Evolutionary conservation across 2,113 vertebrate species (phyloP), one percentile per base, ranked within the genome.

Genomic region (Otolemur garnettii): DNA sequence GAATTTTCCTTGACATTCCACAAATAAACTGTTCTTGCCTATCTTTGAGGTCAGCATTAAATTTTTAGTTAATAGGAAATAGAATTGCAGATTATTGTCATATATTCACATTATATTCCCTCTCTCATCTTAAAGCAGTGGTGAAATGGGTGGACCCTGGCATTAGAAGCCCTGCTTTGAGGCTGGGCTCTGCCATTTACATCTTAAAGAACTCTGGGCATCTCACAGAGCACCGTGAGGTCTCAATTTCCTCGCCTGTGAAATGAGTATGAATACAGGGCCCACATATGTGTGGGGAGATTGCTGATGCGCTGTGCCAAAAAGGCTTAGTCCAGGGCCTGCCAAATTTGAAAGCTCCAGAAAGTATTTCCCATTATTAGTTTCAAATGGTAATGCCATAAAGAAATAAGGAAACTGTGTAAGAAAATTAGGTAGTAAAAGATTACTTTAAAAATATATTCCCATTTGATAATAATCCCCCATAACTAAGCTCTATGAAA

Each of bases 11-110:
- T 77, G 15, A 62, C 24, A n/a, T 42, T 24, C 5, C 28, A 24
- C 8, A 38, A 28, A 69, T 68, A 75, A 45, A 82, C 11, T 35
- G 7, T 38, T 45, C 72, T n/a, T 72, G 33, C 24, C 57, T 57
- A 69, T 86, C 30, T 84, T 55, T 69, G 22, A 82, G 42, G 30
- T 74, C 19, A 90, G 17, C 13, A 57, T 94, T 82, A 74, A 17
- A 5, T 50, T 87, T 94, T 95, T 60, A 60, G 38, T 88, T 59
- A 88, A 87, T 15, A 95, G 64, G 26, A 90, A 89, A 59, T 13
- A 83, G 14, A 79, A 74, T 75, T 12, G 0, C 22, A 93, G 19
- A 42, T 68, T 93, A n/a, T 59, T 90, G 15, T 21, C 26, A 38
- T 57, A 15, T 18, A n/a, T 38, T 87, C 45, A 55, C 33, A 75